These are phyloP conservation scores for Catharus bicknelli DNA, from an alignment of 2,113 vertebrate genomes.

Conservation along the genomic window DNA sequence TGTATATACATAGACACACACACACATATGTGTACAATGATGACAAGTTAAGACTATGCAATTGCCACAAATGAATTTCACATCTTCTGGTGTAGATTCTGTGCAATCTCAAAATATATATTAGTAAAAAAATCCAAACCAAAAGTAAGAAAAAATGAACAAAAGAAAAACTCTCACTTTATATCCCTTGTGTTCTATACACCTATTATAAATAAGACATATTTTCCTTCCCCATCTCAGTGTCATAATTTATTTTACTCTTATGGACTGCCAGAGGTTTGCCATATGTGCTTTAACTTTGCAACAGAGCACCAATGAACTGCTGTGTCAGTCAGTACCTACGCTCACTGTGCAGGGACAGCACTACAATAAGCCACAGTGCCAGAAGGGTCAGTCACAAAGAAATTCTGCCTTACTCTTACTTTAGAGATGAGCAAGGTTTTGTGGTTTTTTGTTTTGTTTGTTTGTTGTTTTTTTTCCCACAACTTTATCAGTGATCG, in stretches of 20 bases:
- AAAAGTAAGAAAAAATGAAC: conserved; percentile 23
- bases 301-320: conserved; percentile 76
- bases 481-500: conserved; percentile 27
- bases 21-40: conserved; percentile 15
- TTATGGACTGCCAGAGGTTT: conserved; percentile 67
- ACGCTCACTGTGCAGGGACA: conserved; percentile 37
- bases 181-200: conserved; percentile 87
- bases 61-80: conserved; percentile 72
- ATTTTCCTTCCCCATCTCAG: conserved; percentile 67
- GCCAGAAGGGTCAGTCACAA: conserved; percentile 60
- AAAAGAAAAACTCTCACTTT: conserved; percentile 70
- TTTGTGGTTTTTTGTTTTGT: not conserved
- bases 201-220: conserved; percentile 92
- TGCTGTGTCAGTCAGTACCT: conserved; percentile 57
- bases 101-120: conserved; percentile 91
- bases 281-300: conserved; percentile 81
- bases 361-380: conserved; percentile 65
- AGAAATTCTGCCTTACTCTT: conserved; percentile 48
- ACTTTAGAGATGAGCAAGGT: conserved; percentile 31
- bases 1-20: not conserved
- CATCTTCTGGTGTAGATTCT: conserved; percentile 88
- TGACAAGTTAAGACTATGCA: conserved; percentile 69
- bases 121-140: conserved; percentile 76
- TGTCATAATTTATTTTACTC: conserved; percentile 70
- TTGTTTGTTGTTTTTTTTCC: not conserved